Evolutionary conservation across 1,140 invertebrate species (phyloP), one percentile per base, ranked within the genome.

Genomic region (Steinernema khuongi): DNA sequence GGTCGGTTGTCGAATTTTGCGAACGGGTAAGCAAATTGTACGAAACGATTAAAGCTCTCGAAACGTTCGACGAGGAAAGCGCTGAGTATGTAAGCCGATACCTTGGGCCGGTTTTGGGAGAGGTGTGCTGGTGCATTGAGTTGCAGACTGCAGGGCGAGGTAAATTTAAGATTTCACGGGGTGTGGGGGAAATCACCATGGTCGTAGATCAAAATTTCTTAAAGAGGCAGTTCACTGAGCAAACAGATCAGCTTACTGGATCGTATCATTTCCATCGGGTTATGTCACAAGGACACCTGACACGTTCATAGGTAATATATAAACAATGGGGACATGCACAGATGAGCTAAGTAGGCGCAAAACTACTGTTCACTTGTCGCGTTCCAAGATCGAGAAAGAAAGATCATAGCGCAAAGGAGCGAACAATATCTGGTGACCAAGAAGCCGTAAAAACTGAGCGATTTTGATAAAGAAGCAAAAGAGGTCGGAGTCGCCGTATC

Each of bases 341-440:
- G n/a, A n/a, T n/a, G n/a, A n/a, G n/a, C n/a, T n/a, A n/a, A n/a
- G n/a, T n/a, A n/a, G n/a, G n/a, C n/a, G n/a, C n/a, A n/a, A n/a
- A n/a, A n/a, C n/a, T n/a, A n/a, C n/a, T n/a, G n/a, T n/a, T n/a
- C n/a, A n/a, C n/a, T n/a, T n/a, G n/a, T n/a, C n/a, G n/a, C n/a
- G n/a, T n/a, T n/a, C n/a, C n/a, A n/a, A n/a, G n/a, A n/a, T n/a
- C n/a, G n/a, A n/a, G n/a, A n/a, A n/a, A n/a, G n/a, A n/a, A n/a
- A n/a, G n/a, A n/a, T n/a, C n/a, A n/a, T n/a, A n/a, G n/a, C n/a
- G 68, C 68, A 69, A 69, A 69, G 31, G 11, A 7, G 68, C 68
- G 68, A 69, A 69, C 68, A 69, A 69, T 69, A 69, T 33, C 19
- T 69, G 31, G 68, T 69, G 31, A 33, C 68, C 68, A 69, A 69